Percentiles rank a stretch among this genome's conserved stretches.
Conservation (phyloP, 2,113 vertebrate genomes). For the Rhynchomys soricoides region DNA sequence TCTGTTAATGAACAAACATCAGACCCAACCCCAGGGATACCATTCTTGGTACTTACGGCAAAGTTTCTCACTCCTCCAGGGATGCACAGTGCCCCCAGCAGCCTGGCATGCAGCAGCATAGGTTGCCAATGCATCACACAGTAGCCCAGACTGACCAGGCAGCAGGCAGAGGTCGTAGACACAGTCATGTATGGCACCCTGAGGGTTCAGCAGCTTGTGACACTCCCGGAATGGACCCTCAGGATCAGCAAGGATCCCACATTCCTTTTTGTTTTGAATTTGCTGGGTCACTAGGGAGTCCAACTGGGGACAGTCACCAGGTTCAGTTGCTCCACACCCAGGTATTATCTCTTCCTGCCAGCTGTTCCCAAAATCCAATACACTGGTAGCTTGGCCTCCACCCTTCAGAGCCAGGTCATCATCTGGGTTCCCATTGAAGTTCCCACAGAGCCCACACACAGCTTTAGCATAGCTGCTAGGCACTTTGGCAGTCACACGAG, state of each 20-base stretch:
- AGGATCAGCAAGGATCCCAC: conserved; percentile 82
- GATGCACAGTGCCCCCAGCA: conserved; percentile 79
- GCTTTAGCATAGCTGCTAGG: conserved; percentile 84
- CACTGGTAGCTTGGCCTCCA: conserved; percentile 55
- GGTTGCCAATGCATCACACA: conserved; percentile 84
- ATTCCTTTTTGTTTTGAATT: conserved; percentile 76
- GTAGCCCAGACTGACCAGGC: conserved; percentile 81
- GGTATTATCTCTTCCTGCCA: conserved; percentile 82
- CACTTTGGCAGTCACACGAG: conserved; percentile 72
- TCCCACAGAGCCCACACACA: conserved; percentile 91
- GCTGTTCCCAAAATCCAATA: conserved; percentile 83
- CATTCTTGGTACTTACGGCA: conserved; percentile 86
- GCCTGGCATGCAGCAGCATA: conserved; percentile 85
- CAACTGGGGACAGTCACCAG: conserved; percentile 66
- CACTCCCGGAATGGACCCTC: conserved; percentile 83
- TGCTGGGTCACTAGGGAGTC: conserved; percentile 70
- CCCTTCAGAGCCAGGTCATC: conserved; percentile 84
- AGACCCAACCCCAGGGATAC: background rate
- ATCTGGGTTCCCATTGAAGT: conserved; percentile 80
- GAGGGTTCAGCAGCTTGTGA: conserved; percentile 80
- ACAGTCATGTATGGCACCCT: conserved; percentile 82
- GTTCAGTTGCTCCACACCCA: background rate
- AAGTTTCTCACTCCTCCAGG: conserved; percentile 84
- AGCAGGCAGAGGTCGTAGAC: conserved; percentile 85
- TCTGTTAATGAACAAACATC: background rate